Conservation (phyloP, 2,888 invertebrate species). For the Aporophyla nigra region DNA sequence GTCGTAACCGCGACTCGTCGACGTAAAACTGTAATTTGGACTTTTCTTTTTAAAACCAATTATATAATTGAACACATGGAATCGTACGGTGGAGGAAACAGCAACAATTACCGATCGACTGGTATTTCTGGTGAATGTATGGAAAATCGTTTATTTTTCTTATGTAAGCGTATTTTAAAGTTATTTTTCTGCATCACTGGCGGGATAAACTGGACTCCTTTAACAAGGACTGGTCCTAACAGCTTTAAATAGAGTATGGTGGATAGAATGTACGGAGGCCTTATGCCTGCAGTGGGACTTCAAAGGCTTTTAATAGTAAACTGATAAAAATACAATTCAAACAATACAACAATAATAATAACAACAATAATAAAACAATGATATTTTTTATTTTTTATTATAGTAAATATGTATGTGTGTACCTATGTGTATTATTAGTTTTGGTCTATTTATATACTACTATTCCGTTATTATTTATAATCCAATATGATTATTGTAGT, state of each 20-base stretch:
- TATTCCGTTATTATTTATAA: too few species aligned
- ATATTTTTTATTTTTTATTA: too few species aligned
- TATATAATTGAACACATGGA: conserved; percentile 62
- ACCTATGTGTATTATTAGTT: too few species aligned
- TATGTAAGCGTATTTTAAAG: neutral
- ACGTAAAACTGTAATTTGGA: conserved; percentile 51
- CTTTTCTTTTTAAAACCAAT: conserved; percentile 62
- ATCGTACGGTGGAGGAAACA: conserved; percentile 54
- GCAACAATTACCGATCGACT: conserved; percentile 53
- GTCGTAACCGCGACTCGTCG: conserved; percentile 64
- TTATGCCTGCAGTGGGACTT: too few species aligned
- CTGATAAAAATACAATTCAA: too few species aligned
- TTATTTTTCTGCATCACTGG: neutral
- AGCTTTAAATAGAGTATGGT: neutral
- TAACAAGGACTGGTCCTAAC: neutral
- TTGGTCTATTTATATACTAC: too few species aligned
- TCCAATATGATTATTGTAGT: too few species aligned
- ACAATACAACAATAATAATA: too few species aligned
- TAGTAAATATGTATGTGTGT: too few species aligned
- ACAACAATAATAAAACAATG: too few species aligned
- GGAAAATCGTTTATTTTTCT: neutral
- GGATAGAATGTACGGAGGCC: too few species aligned
- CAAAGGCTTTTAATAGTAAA: too few species aligned
- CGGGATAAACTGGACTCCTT: neutral
- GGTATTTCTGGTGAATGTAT: conserved; percentile 22